Evolutionary conservation across 2,888 invertebrate species (phyloP), one percentile per base, ranked within the genome.

Genomic region (Polydrusus pterygomalis): DNA sequence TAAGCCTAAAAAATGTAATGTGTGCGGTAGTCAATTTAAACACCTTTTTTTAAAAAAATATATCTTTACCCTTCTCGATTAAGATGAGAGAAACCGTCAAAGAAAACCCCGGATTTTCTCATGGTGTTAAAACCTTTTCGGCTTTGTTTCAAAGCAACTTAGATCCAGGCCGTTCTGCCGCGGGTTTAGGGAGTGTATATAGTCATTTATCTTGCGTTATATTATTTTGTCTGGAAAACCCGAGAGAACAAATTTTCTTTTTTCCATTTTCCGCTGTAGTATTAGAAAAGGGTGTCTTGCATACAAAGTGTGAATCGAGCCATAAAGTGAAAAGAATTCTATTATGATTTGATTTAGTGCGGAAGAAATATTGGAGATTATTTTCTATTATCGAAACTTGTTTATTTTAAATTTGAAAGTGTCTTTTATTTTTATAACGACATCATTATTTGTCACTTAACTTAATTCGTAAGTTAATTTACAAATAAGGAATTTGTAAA

Each of bases 81-180:
- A 84, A 84, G 84, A 84, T 82, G 81, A 67, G 83, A 78, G 81
- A 82, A 82, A 82, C 80, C 79, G 82, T 83, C 83, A 84, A 83
- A 83, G 83, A 83, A 54, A 84, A 83, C 81, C 80, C 81, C 76
- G 81, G 81, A 82, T 81, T 83, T 82, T 78, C 79, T 54, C 34
- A 38, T 79, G 81, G 78, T 79, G 81, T 79, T 81, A 80, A 81
- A 81, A 80, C 77, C 80, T 79, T 77, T 70, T 71, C 77, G 79
- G 77, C 79, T 79, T 80, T 78, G 79, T 79, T 78, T 77, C 70
- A 80, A 80, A 80, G 67, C 51, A 67, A 67, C 77, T 75, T 78
- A 77, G 77, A 76, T 69, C 65, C 60, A 18, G 62, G 58, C 58
- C 58, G 58, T 58, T 58, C 58, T 58, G 58, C 58, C 15, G 15